Base-by-base conservation (phyloP, 2,113 vertebrate species). In the Mus musculus region DNA sequence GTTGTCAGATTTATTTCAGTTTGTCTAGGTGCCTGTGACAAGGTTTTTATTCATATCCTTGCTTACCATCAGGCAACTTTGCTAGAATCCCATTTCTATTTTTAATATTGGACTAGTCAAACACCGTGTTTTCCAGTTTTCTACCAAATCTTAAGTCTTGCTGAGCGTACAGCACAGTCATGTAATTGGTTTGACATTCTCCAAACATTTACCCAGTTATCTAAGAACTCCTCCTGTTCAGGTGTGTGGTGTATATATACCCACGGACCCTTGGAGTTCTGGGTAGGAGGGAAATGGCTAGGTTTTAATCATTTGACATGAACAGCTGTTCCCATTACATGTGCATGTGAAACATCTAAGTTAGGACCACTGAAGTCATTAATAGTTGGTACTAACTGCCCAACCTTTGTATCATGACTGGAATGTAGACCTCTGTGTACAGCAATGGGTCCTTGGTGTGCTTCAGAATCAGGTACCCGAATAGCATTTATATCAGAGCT, bases 31-130 rank as follows among this genome's bases (percentile, higher is more conserved):
- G 69, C 84, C 59, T 56, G 46, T 61, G 93, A 87, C 84, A 80
- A 88, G 72, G 19, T n/a, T 63, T 33, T 84, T 36, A 67, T 84
- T 72, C 75, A 96, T 88, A n/a, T 90, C 84, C 52, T 69, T 61
- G 36, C 28, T 36, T 75, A 71, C 65, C 39, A 88, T 86, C n/a
- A 89, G 65, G 75, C 33, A 61, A 13, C 87, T 75, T 89, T 73
- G 39, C 87, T 73, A 42, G 46, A 84, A 67, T 88, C 36, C 81
- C 26, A 61, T 61, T 65, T 36, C 75, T 77, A 16, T 30, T 22
- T 16, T 77, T 95, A 86, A 72, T 65, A 56, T 73, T 61, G 9
- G 49, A 26, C 52, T 82, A 69, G 88, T 46, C 75, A 92, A 42
- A 88, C 46, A 49, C 59, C 93, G 91, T 49, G 56, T 33, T 52